Evolutionary conservation across 2,888 invertebrate species (phyloP).

Genomic region (Drosophila anceps): DNA sequence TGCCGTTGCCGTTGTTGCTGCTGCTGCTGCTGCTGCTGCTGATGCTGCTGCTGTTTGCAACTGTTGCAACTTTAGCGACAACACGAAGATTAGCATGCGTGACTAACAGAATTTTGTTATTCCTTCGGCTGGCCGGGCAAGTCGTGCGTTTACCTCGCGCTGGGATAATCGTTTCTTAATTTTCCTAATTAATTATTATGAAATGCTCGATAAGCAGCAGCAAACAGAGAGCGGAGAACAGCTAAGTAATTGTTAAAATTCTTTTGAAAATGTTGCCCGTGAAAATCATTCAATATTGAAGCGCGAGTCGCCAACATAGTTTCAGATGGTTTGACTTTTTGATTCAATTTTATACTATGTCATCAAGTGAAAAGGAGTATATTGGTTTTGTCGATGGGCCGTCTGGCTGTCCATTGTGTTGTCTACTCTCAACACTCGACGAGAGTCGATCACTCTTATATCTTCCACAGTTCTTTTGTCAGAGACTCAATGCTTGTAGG

Average conservation of each 20-base stretch:
- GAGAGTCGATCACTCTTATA: background rate
- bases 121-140: slow-evolving; percentile 28
- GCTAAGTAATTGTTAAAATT: slow-evolving; percentile 76
- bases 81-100: slow-evolving; percentile 83
- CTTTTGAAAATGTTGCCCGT: background rate
- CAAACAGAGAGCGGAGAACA: slow-evolving; percentile 43
- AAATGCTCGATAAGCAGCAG: slow-evolving; percentile 78
- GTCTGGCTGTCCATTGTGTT: too few species aligned
- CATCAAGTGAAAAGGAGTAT: background rate
- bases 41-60: slow-evolving; percentile 53
- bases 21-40: slow-evolving; percentile 34
- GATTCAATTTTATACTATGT: background rate
- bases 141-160: slow-evolving; percentile 67
- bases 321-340: slow-evolving; percentile 53
- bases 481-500: background rate
- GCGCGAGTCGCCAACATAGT: slow-evolving; percentile 2
- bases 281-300: slow-evolving; percentile 28
- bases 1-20: too few species aligned
- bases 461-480: background rate
- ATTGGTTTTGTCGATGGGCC: background rate
- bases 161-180: slow-evolving; percentile 83
- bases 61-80: slow-evolving; percentile 78
- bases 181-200: slow-evolving; percentile 84
- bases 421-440: background rate
- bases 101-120: slow-evolving; percentile 82